Base-by-base conservation (phyloP, 64 coral and sea anemone genomes). In the Montipora sp. region DNA sequence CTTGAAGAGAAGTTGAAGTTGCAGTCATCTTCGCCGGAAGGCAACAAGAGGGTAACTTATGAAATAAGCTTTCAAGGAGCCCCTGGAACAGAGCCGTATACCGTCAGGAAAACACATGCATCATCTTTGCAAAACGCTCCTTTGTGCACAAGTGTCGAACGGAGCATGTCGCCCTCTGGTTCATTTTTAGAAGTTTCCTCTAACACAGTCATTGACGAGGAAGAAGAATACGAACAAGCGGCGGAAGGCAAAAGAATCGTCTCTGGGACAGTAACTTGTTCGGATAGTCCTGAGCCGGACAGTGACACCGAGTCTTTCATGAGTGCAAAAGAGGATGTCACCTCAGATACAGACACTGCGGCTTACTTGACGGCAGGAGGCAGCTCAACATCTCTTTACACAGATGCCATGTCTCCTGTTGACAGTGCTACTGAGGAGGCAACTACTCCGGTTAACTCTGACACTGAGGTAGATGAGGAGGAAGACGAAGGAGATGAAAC, bases 261-360 rank as follows among this genome's bases (percentile, higher is more conserved):
- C 14, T 6, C 15, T 18, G 13, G 27, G 15, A 78, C 18, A 49
- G 18, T 36, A 19, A 46, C 47, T 78, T 10, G 23, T 1, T 60
- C 58, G 55, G 80, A 61, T 63, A 85, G 82, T 47, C 82, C 82
- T 1, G 82, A 85, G 36, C 44, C 63, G 23, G 91, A 93, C 59
- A 93, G 91, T 79, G 91, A 93, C 20, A 63, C 83, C 9, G 91
- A 93, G 83, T 87, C 91, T 10, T 93, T 83, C 51, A 65, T 81
- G 16, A 93, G 91, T 58, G 91, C 91, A 1, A 67, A 67, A 12
- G 91, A 93, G 8, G 91, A 93, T 22, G 22, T 78, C 21, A 78
- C 83, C 19, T 93, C 91, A 3, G 91, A 93, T 27, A 93, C 91
- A 11, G 91, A 93, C 27, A 59, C 83, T 44, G 85, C 91, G 8